phyloP scores from a whole-genome alignment of 2,113 vertebrate genomes.

The Ellobius talpinus region DNA sequence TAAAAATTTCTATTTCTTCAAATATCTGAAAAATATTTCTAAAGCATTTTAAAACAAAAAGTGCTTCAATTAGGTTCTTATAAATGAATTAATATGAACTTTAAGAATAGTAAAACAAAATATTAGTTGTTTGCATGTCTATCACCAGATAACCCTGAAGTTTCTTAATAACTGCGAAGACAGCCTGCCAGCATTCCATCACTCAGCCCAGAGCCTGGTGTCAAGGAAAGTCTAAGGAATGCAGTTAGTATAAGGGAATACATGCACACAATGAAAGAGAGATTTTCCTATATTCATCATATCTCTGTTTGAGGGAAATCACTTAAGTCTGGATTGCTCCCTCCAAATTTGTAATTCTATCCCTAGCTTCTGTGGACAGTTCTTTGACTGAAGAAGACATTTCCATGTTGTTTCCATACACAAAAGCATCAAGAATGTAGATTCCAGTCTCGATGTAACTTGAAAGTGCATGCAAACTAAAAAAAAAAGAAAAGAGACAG shows the following conservation, averaged over 20 bases:
- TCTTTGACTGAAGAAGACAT: not conserved
- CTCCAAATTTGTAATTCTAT: not conserved
- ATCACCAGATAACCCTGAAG: not conserved
- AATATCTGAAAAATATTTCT: conserved; percentile 15
- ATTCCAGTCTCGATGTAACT: not conserved
- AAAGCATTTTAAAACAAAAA: conserved; percentile 19
- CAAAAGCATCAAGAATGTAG: not conserved
- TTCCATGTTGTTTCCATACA: not conserved
- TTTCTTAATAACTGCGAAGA: not conserved
- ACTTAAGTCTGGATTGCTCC: not conserved
- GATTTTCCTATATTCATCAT: not conserved
- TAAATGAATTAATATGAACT: not conserved
- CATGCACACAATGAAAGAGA: not conserved
- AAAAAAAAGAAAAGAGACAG: not conserved
- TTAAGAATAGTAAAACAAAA: not conserved
- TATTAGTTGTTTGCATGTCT: not conserved
- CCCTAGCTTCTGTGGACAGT: not conserved
- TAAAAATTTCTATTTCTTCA: not conserved
- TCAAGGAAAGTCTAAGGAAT: not conserved
- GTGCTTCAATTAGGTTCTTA: conserved; percentile 30
- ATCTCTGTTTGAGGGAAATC: not conserved
- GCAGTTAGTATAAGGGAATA: not conserved
- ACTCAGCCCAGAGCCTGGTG: not conserved
- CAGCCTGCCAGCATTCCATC: not conserved
- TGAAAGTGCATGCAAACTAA: not conserved